These are phyloP conservation scores for Steatocranus sp. DNA, from an alignment of 2,797 vertebrate genomes.

Conservation along the genomic window DNA sequence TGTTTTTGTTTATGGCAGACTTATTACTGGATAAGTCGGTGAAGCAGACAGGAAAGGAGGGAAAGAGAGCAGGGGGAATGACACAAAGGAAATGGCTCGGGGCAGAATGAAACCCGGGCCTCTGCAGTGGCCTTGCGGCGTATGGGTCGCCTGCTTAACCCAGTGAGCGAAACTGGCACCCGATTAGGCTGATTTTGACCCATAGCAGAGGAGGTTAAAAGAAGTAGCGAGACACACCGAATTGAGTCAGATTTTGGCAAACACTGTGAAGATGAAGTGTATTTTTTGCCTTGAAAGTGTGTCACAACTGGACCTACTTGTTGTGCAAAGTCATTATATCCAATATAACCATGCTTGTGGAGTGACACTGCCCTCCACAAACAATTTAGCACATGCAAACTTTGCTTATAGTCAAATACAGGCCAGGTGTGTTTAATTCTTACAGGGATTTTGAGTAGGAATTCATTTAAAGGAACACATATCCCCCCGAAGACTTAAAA, in stretches of 20 bases:
- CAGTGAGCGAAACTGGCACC: neutral
- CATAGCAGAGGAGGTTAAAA: neutral
- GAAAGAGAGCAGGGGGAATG: neutral
- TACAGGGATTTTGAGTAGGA: constrained; percentile 15
- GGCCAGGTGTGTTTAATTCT: neutral
- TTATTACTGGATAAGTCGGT: neutral
- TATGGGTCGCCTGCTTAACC: neutral
- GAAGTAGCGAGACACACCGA: neutral
- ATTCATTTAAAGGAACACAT: neutral
- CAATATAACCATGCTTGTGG: neutral
- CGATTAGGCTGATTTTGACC: neutral
- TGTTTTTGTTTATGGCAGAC: neutral
- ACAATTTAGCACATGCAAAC: neutral
- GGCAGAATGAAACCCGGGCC: neutral
- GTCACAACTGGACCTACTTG: neutral
- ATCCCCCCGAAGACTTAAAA: constrained; percentile 23
- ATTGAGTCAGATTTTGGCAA: neutral
- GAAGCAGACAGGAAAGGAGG: neutral
- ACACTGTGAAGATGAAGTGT: neutral
- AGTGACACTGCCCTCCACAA: neutral
- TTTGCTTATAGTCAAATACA: neutral
- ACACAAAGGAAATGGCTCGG: neutral
- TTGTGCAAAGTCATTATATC: neutral
- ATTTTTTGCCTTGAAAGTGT: neutral
- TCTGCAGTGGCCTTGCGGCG: neutral